Percentiles rank a stretch among this genome's conserved stretches.
These are phyloP conservation scores for Larimichthys polyactis DNA, from an alignment of 2,113 vertebrate genomes.

Conservation along the genomic window DNA sequence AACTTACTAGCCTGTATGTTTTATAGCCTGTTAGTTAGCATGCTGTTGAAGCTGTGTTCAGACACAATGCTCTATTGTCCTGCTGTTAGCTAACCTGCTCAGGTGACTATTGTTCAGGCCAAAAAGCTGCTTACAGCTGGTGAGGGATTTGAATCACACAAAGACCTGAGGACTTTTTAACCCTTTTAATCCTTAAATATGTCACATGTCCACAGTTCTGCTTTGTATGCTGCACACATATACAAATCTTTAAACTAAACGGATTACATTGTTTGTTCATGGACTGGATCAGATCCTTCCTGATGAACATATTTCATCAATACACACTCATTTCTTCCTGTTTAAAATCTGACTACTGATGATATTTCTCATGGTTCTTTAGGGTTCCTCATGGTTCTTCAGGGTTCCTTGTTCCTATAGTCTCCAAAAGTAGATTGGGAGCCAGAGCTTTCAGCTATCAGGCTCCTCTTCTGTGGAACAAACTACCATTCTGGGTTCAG, in stretches of 20 bases:
- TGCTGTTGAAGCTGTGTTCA: not conserved
- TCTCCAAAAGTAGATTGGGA: too few species aligned
- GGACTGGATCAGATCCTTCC: too few species aligned
- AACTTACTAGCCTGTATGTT: not conserved
- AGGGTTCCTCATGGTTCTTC: too few species aligned
- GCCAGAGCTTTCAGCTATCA: too few species aligned
- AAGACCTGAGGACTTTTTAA: not conserved
- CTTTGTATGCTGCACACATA: not conserved
- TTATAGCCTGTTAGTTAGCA: not conserved
- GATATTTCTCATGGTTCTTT: too few species aligned
- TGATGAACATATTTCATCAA: too few species aligned
- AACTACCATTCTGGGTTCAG: too few species aligned
- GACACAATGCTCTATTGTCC: slow-evolving; percentile 9
- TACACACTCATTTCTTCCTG: too few species aligned
- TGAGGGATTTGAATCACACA: not conserved
- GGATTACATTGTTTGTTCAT: not conserved
- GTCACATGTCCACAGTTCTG: not conserved
- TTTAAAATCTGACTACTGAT: too few species aligned
- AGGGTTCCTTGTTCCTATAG: too few species aligned
- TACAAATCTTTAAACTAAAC: not conserved
- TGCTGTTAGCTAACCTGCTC: slow-evolving; percentile 5
- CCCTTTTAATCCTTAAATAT: not conserved
- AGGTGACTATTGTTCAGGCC: slow-evolving; percentile 14
- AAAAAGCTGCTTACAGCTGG: slow-evolving; percentile 12
- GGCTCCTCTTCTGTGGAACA: too few species aligned